These are phyloP conservation scores for Synaphobranchus kaupii DNA, from an alignment of 2,797 vertebrate genomes.

Conservation along the genomic window DNA sequence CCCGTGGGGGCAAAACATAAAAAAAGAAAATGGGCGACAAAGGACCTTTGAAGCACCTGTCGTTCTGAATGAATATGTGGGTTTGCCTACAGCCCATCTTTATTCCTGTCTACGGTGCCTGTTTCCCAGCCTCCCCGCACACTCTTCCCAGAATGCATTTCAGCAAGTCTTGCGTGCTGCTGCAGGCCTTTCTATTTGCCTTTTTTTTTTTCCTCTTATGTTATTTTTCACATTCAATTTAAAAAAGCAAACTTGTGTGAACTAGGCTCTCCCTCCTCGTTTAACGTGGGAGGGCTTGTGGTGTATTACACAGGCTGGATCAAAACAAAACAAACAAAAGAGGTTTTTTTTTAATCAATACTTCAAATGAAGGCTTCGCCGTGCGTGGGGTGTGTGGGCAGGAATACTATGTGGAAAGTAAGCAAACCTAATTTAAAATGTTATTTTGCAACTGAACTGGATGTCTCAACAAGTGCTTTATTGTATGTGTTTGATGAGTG, in stretches of 20 bases:
- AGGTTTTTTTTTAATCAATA: slow-evolving; percentile 22
- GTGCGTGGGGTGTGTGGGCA: slow-evolving; percentile 43
- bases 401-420: slow-evolving; percentile 64
- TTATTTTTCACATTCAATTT: background rate
- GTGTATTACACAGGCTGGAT: background rate
- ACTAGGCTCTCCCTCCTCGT: background rate
- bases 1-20: slow-evolving; percentile 49
- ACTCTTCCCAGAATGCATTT: background rate
- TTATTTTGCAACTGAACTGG: slow-evolving; percentile 62
- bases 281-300: background rate
- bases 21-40: slow-evolving; percentile 32
- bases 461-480: slow-evolving; percentile 78
- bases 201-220: background rate
- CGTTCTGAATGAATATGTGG: slow-evolving; percentile 59
- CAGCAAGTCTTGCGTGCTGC: background rate
- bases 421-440: slow-evolving; percentile 50
- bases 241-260: slow-evolving; percentile 10
- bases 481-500: slow-evolving; percentile 45
- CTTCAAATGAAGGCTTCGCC: slow-evolving; percentile 53
- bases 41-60: slow-evolving; percentile 50
- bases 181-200: background rate
- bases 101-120: slow-evolving; percentile 45
- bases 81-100: slow-evolving; percentile 43
- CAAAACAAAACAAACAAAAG: background rate
- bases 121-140: background rate